Evolutionary conservation across 2,113 vertebrate genomes (phyloP).

Genomic region (Rhagologus leucostigma): DNA sequence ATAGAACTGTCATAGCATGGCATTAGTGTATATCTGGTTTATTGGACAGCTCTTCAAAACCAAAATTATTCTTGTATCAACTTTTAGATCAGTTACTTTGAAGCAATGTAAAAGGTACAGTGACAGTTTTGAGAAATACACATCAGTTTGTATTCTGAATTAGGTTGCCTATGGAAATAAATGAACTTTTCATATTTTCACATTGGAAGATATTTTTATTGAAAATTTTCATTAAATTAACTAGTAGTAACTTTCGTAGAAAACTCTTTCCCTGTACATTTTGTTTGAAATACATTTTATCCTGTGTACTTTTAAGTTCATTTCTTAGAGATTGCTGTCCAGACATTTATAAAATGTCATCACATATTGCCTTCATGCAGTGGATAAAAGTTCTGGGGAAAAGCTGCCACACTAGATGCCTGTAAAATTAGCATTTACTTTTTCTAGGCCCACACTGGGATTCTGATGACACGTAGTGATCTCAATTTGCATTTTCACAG

Average conservation of each 20-base stretch:
- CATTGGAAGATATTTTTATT: constrained; percentile 13
- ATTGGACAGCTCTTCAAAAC: constrained; percentile 39
- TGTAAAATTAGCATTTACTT: neutral
- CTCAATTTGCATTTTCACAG: neutral
- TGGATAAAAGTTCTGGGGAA: neutral
- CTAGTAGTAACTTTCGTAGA: neutral
- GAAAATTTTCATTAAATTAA: neutral
- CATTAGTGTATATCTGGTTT: constrained; percentile 31
- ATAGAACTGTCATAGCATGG: constrained; percentile 52
- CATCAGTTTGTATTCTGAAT: constrained; percentile 78
- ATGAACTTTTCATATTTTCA: constrained; percentile 54
- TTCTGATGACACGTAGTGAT: neutral
- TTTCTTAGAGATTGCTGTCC: neutral
- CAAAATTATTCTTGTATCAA: constrained; percentile 79
- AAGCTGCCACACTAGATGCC: neutral
- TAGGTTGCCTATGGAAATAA: constrained; percentile 63
- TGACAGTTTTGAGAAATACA: constrained; percentile 65
- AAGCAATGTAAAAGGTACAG: constrained; percentile 71
- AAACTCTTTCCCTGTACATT: neutral
- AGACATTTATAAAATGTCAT: neutral
- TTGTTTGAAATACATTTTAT: neutral
- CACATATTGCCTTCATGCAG: neutral
- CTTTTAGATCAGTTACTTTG: constrained; percentile 68
- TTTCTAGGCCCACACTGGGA: neutral
- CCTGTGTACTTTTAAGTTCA: accelerated